phyloP scores from a whole-genome alignment of 2,113 vertebrate species.

The Nannospalax galili region DNA sequence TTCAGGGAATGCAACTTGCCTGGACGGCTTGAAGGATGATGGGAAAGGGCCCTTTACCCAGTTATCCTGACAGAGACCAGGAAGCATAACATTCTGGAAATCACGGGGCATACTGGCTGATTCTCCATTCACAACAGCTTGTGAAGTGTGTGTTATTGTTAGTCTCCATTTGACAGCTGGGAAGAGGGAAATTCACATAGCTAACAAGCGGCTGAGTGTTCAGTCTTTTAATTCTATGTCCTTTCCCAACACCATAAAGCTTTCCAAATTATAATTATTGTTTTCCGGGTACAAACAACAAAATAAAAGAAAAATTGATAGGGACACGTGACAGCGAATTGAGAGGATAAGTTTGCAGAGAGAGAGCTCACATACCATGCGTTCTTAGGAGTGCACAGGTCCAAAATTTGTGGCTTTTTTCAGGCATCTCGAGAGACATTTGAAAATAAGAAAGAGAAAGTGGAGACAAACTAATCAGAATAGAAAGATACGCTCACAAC shows the following conservation, averaged over 20 bases:
- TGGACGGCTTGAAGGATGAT: background rate
- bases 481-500: background rate
- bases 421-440: background rate
- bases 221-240: background rate
- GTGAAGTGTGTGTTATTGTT: background rate
- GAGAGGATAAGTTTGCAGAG: background rate
- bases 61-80: background rate
- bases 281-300: background rate
- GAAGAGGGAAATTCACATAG: background rate
- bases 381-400: background rate
- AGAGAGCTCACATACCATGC: background rate
- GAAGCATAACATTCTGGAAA: background rate
- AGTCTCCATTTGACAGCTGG: background rate
- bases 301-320: background rate
- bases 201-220: background rate
- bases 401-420: background rate
- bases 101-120: background rate
- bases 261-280: constrained; percentile 18
- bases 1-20: background rate
- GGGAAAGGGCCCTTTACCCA: background rate
- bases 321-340: background rate
- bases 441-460: background rate
- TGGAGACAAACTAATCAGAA: background rate
- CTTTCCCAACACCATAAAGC: background rate
- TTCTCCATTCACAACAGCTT: background rate